Base-by-base conservation (phyloP, 2,888 invertebrate genomes). In the Hirtodrosophila confusa region DNA sequence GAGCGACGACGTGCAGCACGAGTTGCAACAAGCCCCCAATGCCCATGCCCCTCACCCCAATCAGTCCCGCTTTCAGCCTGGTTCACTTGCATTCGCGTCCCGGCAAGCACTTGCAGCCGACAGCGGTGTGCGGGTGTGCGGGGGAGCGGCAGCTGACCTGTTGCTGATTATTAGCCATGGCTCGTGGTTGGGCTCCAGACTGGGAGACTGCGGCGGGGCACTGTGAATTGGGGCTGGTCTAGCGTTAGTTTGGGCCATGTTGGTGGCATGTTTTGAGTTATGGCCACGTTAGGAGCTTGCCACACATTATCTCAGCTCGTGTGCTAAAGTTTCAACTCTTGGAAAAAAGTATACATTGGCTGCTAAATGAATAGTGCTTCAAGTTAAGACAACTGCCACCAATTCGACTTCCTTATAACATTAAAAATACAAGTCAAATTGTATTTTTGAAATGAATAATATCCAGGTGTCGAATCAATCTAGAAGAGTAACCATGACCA, bases 1-100 rank as follows among this genome's bases (percentile, higher is more conserved):
- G 84, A 79, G 72, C 86, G 75, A 82, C 88, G 88, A 83, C 83
- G 86, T 83, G 83, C 83, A 83, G 88, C 83, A 88, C 83, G 88
- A 88, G 83, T 66, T 84, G 69, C 68, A 62, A 37, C 70, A 51
- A 57, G 45, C 60, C 44, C 29, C 10, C 40, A 33, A 27, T 27
- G 31, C 9, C 10, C 53, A 35, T 9, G 8, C 10, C 23, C 37
- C 36, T 23, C 43, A 17, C 7, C 23, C 33, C 12, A 7, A 8
- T 29, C 39, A 56, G 35, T 10, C 45, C 33, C 7, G 49, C 41
- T 33, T 6, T 36, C 50, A 55, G 57, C 58, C 55, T 61, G 70
- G 51, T 45, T 64, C 72, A 69, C 71, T 73, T 70, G 72, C 65
- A 64, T 48, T 55, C 57, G 48, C 63, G 36, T 63, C 47, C 53